Percentiles rank a stretch among this genome's conserved stretches.
These are phyloP conservation scores for Clepsis dumicolana DNA, from an alignment of 2,888 invertebrate species.

Conservation along the genomic window DNA sequence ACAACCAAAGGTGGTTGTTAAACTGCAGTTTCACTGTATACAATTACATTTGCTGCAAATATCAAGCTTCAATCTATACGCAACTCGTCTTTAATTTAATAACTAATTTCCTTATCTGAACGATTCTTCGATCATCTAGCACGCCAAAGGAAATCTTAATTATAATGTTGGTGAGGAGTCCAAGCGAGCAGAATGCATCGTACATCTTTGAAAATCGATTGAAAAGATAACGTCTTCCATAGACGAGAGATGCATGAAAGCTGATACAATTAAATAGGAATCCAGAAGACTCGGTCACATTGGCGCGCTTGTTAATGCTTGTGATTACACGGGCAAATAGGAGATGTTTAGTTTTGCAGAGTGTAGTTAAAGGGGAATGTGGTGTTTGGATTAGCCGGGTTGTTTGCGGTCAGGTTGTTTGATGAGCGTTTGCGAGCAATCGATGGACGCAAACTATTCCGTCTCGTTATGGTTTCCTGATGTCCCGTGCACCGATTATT, in stretches of 20 bases:
- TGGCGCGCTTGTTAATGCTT: slow-evolving; percentile 71
- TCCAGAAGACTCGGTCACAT: slow-evolving; percentile 73
- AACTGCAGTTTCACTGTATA: background rate
- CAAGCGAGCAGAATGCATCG: slow-evolving; percentile 56
- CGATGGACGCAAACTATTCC: slow-evolving; percentile 51
- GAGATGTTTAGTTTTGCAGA: slow-evolving; percentile 49
- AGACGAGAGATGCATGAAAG: slow-evolving; percentile 64
- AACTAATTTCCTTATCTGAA: slow-evolving; percentile 27
- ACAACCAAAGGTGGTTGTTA: slow-evolving; percentile 43
- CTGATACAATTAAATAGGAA: slow-evolving; percentile 74
- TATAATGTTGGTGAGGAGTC: slow-evolving; percentile 47
- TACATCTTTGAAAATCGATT: slow-evolving; percentile 55
- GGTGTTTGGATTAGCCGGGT: slow-evolving; percentile 39
- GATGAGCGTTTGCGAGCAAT: slow-evolving; percentile 54
- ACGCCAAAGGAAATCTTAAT: slow-evolving; percentile 41
- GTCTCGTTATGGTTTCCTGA: slow-evolving; percentile 57
- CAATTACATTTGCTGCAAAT: background rate
- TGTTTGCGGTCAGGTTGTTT: slow-evolving; percentile 48
- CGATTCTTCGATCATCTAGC: slow-evolving; percentile 22
- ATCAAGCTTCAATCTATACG: slow-evolving; percentile 3
- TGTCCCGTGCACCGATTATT: slow-evolving; percentile 53
- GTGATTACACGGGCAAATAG: slow-evolving; percentile 57
- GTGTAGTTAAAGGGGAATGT: slow-evolving; percentile 33
- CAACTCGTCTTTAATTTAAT: slow-evolving; percentile 35
- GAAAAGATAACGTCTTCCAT: slow-evolving; percentile 46